phyloP scores from a whole-genome alignment of 2,797 vertebrate species.

The Chelon labrosus region DNA sequence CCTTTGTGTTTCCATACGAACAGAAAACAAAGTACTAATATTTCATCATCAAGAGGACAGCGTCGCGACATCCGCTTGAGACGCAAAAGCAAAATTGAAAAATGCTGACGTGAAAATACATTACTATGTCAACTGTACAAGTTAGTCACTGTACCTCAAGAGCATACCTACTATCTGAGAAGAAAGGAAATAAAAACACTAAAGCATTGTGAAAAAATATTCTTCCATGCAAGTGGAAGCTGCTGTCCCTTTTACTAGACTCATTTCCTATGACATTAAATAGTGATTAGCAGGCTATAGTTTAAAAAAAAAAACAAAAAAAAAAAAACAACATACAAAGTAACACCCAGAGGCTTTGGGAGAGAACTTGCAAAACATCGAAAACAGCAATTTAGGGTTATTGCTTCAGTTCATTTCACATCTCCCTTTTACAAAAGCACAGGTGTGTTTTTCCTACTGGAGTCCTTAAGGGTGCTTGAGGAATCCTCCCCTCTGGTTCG shows the following conservation, averaged over 20 bases:
- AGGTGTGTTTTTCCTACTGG: conserved; percentile 59
- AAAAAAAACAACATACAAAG: conserved; percentile 65
- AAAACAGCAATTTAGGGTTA: conserved; percentile 78
- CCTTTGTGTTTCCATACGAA: conserved; percentile 59
- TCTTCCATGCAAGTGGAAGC: conserved; percentile 82
- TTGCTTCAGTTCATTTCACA: conserved; percentile 81
- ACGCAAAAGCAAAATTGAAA: conserved; percentile 57
- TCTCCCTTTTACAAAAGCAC: conserved; percentile 69
- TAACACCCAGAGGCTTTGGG: conserved; percentile 71
- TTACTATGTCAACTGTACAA: conserved; percentile 82
- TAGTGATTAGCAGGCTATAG: conserved; percentile 86
- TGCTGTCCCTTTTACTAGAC: conserved; percentile 82
- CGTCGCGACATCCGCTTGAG: conserved; percentile 56
- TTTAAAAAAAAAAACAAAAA: conserved; percentile 58
- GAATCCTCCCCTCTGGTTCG: conserved; percentile 55
- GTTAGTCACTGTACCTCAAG: conserved; percentile 82
- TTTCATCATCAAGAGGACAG: conserved; percentile 67
- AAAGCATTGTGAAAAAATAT: conserved; percentile 80
- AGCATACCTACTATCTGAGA: conserved; percentile 75
- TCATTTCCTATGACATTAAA: conserved; percentile 85
- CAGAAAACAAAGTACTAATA: conserved; percentile 68
- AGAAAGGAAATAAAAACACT: conserved; percentile 62
- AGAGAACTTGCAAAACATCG: conserved; percentile 74
- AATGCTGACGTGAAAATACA: conserved; percentile 78
- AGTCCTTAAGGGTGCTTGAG: conserved; percentile 56